Percentiles rank a stretch among this genome's conserved stretches.
Conservation (phyloP, 1,140 invertebrate species). For the Drosophila aff. region DNA sequence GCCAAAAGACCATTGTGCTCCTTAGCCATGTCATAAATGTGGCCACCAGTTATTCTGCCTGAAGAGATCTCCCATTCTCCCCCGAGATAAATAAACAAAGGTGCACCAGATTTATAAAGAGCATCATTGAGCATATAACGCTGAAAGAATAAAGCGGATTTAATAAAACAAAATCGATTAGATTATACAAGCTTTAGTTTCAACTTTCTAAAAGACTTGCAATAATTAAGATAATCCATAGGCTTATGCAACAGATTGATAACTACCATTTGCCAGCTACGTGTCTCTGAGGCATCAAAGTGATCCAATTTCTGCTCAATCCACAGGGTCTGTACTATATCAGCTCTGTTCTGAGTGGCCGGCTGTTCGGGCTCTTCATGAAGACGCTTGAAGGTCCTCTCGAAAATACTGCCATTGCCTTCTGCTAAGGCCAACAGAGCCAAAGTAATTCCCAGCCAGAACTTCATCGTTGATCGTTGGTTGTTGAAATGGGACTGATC, state of each 20-base stretch:
- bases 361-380: conserved; percentile 62
- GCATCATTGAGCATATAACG: conserved; percentile 78
- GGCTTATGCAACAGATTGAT: conserved; percentile 9
- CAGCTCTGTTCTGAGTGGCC: conserved; percentile 50
- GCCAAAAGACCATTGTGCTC: conserved; percentile 87
- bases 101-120: conserved; percentile 84
- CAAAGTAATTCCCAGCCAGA: conserved; percentile 35
- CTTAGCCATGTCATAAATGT: conserved; percentile 87
- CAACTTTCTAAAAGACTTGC: no score
- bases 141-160: conserved; percentile 18
- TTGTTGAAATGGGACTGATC: conserved; percentile 42
- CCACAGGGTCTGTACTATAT: conserved; percentile 68
- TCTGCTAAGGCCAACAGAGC: conserved; percentile 37
- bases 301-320: conserved; percentile 88
- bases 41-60: conserved; percentile 84
- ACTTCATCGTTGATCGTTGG: conserved; percentile 61
- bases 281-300: conserved; percentile 89
- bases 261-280: conserved; percentile 88
- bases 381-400: conserved; percentile 61
- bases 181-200: no score
- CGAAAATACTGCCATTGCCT: conserved; percentile 51
- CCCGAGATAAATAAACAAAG: conserved; percentile 91
- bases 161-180: not conserved
- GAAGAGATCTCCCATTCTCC: conserved; percentile 87
- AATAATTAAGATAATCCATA: not conserved